phyloP scores from a whole-genome alignment of 2,888 invertebrate species.

The Pocota personata region DNA sequence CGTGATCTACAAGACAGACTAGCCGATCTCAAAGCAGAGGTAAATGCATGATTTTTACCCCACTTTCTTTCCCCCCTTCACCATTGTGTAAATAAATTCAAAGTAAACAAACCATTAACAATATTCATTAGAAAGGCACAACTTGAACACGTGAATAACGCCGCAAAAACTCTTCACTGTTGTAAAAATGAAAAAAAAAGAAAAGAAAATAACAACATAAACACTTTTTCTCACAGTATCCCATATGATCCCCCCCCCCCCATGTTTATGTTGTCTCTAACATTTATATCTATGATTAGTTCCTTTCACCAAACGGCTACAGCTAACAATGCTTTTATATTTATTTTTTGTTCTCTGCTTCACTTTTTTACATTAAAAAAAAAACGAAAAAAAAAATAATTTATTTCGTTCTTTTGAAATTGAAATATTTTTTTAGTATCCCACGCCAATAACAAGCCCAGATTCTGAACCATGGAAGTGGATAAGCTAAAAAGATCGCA shows the following conservation, averaged over 20 bases:
- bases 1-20: slow-evolving; percentile 96
- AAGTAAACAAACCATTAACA: slow-evolving; percentile 48
- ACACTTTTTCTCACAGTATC: slow-evolving; percentile 32
- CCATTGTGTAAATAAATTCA: slow-evolving; percentile 65
- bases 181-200: slow-evolving; percentile 13
- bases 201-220: slow-evolving; percentile 13
- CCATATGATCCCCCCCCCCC: slow-evolving; percentile 18
- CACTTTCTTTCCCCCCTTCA: slow-evolving; percentile 35
- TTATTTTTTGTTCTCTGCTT: slow-evolving; percentile 51
- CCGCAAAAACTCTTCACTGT: slow-evolving; percentile 40
- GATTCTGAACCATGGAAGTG: slow-evolving; percentile 95
- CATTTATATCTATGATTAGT: slow-evolving; percentile 31
- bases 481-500: slow-evolving; percentile 84
- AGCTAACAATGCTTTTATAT: slow-evolving; percentile 67
- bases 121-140: slow-evolving; percentile 69
- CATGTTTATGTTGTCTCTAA: slow-evolving; percentile 21
- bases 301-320: slow-evolving; percentile 44
- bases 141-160: slow-evolving; percentile 53
- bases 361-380: slow-evolving; percentile 44
- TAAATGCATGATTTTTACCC: slow-evolving; percentile 82
- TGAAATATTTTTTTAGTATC: slow-evolving; percentile 86
- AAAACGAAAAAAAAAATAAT: slow-evolving; percentile 60
- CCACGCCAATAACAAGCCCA: slow-evolving; percentile 94
- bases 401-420: slow-evolving; percentile 70
- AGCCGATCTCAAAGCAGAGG: slow-evolving; percentile 96